phyloP scores from a whole-genome alignment of 2,797 vertebrate species.

The Enteromius afrohamiltoni region DNA sequence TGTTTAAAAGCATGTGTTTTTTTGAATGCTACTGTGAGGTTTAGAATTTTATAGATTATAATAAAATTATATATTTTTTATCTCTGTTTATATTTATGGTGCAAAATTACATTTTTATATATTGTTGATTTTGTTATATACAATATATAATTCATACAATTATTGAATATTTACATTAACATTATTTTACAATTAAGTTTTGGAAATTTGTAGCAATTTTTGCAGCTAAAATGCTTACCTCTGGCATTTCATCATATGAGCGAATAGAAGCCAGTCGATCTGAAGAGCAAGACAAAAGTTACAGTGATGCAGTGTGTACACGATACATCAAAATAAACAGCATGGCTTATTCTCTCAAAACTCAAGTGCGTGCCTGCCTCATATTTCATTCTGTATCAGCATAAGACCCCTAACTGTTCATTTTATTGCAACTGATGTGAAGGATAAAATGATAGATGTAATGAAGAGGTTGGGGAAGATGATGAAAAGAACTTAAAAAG shows the following conservation, averaged over 20 bases:
- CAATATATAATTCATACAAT: neutral
- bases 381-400: slow-evolving; percentile 2
- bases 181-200: neutral
- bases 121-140: neutral
- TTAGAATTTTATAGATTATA: neutral
- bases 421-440: slow-evolving; percentile 8
- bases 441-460: neutral
- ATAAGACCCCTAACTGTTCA: neutral
- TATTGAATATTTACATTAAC: neutral
- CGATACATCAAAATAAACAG: neutral
- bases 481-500: neutral
- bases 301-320: neutral
- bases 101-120: neutral
- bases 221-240: slow-evolving; percentile 75
- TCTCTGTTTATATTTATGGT: neutral
- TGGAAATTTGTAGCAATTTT: neutral
- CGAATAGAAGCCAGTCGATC: slow-evolving; percentile 83
- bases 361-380: neutral
- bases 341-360: neutral
- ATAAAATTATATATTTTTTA: neutral
- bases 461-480: neutral
- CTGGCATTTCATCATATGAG: slow-evolving; percentile 85
- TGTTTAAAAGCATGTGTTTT: neutral
- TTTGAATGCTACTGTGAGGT: neutral
- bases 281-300: slow-evolving; percentile 67